These are phyloP conservation scores for Stenichneumon culpator DNA, from an alignment of 2,888 invertebrate species.

Conservation along the genomic window DNA sequence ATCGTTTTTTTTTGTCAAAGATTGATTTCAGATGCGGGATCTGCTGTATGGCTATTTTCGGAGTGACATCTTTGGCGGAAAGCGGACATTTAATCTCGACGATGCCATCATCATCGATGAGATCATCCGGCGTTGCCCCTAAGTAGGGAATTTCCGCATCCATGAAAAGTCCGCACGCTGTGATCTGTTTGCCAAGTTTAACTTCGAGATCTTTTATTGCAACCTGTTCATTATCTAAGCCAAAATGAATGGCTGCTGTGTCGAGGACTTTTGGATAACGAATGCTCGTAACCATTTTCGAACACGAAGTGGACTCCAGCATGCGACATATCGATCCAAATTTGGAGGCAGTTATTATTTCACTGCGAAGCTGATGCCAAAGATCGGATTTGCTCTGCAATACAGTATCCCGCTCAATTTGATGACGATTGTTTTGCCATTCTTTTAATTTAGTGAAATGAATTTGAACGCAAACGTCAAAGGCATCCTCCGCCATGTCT, in stretches of 20 bases:
- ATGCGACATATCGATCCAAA: slow-evolving; percentile 66
- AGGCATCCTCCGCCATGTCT: neutral
- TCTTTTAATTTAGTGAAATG: neutral
- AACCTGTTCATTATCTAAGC: slow-evolving; percentile 56
- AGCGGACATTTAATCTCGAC: slow-evolving; percentile 72
- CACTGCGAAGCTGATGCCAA: slow-evolving; percentile 34
- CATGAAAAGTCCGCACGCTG: slow-evolving; percentile 72
- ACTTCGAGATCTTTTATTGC: slow-evolving; percentile 50
- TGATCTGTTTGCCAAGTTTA: slow-evolving; percentile 50
- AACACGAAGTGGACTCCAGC: slow-evolving; percentile 57
- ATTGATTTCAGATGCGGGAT: neutral
- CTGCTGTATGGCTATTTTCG: no score
- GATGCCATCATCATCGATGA: slow-evolving; percentile 69
- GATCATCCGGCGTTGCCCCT: slow-evolving; percentile 72
- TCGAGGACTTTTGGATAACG: slow-evolving; percentile 59
- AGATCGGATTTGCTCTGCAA: slow-evolving; percentile 9
- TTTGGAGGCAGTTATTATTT: slow-evolving; percentile 66
- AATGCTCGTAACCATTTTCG: slow-evolving; percentile 57
- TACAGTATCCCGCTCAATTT: slow-evolving; percentile 44
- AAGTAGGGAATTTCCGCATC: slow-evolving; percentile 68
- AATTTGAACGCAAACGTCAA: neutral
- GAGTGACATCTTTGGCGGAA: slow-evolving; percentile 52
- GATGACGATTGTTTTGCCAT: slow-evolving; percentile 12
- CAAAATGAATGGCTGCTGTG: slow-evolving; percentile 60
- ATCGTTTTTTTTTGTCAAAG: slow-evolving; percentile 32